Evolutionary conservation across 2,888 invertebrate genomes (phyloP).

Genomic region (Eurytoma californica): DNA sequence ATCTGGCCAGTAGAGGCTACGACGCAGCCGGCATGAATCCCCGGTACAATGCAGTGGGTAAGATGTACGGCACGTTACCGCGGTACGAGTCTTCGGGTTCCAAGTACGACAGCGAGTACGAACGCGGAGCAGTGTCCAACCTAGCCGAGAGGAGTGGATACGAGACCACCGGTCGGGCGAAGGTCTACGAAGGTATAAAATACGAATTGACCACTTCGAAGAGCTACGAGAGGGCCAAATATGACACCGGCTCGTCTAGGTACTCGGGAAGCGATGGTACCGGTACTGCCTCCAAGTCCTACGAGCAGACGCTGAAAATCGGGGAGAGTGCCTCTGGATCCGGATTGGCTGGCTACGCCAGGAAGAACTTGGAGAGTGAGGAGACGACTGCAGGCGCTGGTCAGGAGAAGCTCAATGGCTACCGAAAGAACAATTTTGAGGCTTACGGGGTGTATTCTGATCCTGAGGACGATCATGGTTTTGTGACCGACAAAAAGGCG

Average conservation of each 20-base stretch:
- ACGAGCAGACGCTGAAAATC: conserved; percentile 72
- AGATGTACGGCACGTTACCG: conserved; percentile 72
- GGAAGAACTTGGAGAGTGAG: conserved; percentile 61
- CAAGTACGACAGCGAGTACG: conserved; percentile 65
- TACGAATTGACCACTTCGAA: conserved; percentile 72
- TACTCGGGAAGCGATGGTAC: conserved; percentile 53
- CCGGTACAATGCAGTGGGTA: conserved; percentile 68
- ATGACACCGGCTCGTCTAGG: conserved; percentile 65
- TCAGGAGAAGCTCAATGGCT: conserved; percentile 71
- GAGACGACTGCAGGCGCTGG: conserved; percentile 44
- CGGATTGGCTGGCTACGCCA: conserved; percentile 50
- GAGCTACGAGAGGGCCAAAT: conserved; percentile 71
- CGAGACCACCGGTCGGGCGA: conserved; percentile 57
- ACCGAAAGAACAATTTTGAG: conserved; percentile 73
- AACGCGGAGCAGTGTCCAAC: conserved; percentile 54
- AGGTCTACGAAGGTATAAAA: conserved; percentile 62
- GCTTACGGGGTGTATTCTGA: conserved; percentile 74
- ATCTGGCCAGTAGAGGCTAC: conserved; percentile 57
- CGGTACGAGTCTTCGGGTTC: conserved; percentile 65
- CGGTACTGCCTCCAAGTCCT: conserved; percentile 47
- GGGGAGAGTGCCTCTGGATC: conserved; percentile 64
- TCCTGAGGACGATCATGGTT: conserved; percentile 73
- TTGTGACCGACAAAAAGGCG: conserved; percentile 69
- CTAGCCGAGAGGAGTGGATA: conserved; percentile 55
- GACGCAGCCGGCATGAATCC: conserved; percentile 63